A percentile compares a stretch with the other conserved stretches of the same genome.
Conservation (phyloP, 2,888 invertebrate genomes). For the Zhengitettix transpicula region DNA sequence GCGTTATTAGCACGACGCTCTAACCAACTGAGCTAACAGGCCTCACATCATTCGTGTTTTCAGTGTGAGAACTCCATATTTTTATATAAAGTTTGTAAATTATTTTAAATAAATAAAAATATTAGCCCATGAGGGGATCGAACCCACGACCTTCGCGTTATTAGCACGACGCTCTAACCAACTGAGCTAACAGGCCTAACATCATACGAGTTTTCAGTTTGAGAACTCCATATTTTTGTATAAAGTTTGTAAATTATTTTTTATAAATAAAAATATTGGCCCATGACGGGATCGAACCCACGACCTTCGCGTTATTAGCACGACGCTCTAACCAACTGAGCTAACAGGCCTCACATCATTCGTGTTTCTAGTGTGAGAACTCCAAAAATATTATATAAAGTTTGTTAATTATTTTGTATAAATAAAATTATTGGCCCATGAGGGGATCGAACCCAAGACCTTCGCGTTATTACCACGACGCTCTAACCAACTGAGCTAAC, state of each 20-base stretch:
- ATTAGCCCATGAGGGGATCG: background rate
- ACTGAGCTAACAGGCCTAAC: conserved; percentile 1
- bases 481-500: conserved; percentile 1
- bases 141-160: conserved; percentile 1
- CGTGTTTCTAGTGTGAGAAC: too few relatives aligned
- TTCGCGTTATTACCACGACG: conserved; percentile 1
- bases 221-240: too few relatives aligned
- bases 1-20: conserved; percentile 1
- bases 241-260: too few relatives aligned
- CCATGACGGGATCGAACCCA: background rate
- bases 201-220: too few relatives aligned
- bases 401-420: too few relatives aligned
- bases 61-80: too few relatives aligned
- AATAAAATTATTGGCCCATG: background rate
- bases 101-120: too few relatives aligned
- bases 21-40: conserved; percentile 1
- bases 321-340: conserved; percentile 1
- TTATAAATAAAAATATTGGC: background rate
- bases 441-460: background rate
- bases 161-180: conserved; percentile 1
- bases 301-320: conserved; percentile 1
- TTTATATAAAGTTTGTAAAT: too few relatives aligned
- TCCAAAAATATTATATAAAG: too few relatives aligned
- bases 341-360: background rate
- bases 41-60: background rate